Conservation (phyloP, 2,888 invertebrate genomes). For the Chydorus sphaericus region DNA sequence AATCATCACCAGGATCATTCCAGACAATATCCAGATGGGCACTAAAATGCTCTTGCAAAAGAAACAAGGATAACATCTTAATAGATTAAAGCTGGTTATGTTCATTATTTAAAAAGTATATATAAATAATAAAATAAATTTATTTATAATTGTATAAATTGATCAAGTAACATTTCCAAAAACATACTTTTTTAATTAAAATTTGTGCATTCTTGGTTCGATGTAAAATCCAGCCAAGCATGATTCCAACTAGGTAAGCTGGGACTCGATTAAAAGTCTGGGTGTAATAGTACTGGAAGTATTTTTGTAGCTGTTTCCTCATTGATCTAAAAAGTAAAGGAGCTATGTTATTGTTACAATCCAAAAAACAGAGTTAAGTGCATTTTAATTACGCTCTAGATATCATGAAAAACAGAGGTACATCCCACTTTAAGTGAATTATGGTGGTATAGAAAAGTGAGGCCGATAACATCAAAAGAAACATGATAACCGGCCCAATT, state of each 20-base stretch:
- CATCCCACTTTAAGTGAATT: conserved; percentile 5
- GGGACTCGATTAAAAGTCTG: not conserved
- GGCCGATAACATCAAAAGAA: not conserved
- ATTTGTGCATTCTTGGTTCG: too few relatives aligned
- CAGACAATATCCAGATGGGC: not conserved
- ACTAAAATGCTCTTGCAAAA: not conserved
- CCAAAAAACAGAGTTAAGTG: not conserved
- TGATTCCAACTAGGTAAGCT: not conserved
- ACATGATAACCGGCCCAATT: conserved; percentile 13
- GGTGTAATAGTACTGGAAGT: not conserved
- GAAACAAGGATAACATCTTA: too few relatives aligned
- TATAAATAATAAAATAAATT: too few relatives aligned
- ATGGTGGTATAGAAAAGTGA: conserved; percentile 11
- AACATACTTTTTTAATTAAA: too few relatives aligned
- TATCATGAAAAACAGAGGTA: conserved; percentile 7
- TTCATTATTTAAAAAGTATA: not conserved
- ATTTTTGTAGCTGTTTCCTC: not conserved
- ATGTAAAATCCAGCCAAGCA: not conserved
- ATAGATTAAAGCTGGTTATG: too few relatives aligned
- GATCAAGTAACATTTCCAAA: too few relatives aligned
- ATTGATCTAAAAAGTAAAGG: not conserved
- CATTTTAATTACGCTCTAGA: conserved; percentile 12
- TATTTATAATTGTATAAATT: too few relatives aligned
- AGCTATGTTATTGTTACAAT: not conserved
- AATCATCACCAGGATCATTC: not conserved